Evolutionary conservation across 2,797 vertebrate genomes (phyloP), one percentile per base, ranked within the genome.

Genomic region (Peromyscus eremicus): DNA sequence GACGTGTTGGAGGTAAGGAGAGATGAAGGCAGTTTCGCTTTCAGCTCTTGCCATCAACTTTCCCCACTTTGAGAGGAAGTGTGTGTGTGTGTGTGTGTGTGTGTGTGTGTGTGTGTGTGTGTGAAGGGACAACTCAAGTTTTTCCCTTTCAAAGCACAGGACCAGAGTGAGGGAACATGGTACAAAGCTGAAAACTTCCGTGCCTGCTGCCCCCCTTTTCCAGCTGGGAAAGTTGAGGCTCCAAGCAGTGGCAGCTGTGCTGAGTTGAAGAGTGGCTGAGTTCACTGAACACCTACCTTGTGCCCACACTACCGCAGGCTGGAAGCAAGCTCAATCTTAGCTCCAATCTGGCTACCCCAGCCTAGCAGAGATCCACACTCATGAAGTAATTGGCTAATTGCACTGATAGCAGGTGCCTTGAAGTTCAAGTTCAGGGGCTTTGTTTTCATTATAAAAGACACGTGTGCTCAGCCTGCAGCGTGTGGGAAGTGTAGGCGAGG

Each of bases 1-100:
- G 27, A 98, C 0, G 34, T 99, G 77, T 71, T 98, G 0, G 96
- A 99, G 96, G 98, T 98, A 96, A 98, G 98, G 84, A 89, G 49
- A 79, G 77, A 5, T 0, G 6, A 8, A 49, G 7, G 57, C 19
- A 2, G 23, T 52, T 1, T 0, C 9, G 1, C 27, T 0, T 9
- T 43, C 21, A 2, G 32, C 70, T 80, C 55, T 88, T 83, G 27
- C 17, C 11, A 0, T 91, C 43, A 49, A 5, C 68, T 29, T 46
- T 64, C 49, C 23, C 16, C 40, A 27, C 0, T 23, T 29, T 40
- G 80, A 84, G 64, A 86, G 19, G 43, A 55, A 37, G 64, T 8
- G 49, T 55, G 40, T 46, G 40, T 40, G 71, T 43, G 21, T 37
- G 34, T 37, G 64, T 32, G 64, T 32, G 29, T 32, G 64, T 14